Conservation (phyloP, 1,140 invertebrate species). For the Sarcophaga peregrina region DNA sequence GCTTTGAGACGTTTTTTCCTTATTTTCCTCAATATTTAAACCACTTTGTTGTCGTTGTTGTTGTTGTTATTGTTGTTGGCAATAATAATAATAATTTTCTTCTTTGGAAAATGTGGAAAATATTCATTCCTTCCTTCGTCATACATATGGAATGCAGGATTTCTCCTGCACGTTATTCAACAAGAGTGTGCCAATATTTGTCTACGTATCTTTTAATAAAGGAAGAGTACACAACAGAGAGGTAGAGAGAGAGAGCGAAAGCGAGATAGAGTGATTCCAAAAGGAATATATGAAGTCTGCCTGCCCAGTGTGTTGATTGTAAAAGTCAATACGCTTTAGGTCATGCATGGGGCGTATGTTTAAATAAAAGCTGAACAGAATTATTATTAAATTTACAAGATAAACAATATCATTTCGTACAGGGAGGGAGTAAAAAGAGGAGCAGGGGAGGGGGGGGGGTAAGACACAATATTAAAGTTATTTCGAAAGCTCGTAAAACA, state of each 20-base stretch:
- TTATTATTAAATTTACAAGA: too few species aligned
- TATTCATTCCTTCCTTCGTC: not conserved
- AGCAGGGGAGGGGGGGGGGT: too few species aligned
- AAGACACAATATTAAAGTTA: too few species aligned
- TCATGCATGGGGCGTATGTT: conserved; percentile 21
- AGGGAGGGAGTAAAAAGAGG: too few species aligned
- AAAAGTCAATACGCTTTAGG: conserved; percentile 28
- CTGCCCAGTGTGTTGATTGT: not conserved
- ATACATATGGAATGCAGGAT: not conserved
- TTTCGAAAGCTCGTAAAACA: too few species aligned
- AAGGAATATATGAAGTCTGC: not conserved
- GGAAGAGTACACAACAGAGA: not conserved
- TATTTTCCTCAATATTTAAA: too few species aligned
- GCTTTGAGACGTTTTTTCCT: too few species aligned
- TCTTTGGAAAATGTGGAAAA: not conserved
- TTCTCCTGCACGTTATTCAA: not conserved
- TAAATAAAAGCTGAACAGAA: not conserved
- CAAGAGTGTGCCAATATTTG: not conserved
- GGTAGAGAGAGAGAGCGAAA: not conserved
- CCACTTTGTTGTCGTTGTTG: too few species aligned
- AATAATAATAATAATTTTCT: conserved; percentile 13
- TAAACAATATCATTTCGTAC: too few species aligned
- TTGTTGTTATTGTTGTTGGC: too few species aligned
- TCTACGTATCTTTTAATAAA: not conserved
- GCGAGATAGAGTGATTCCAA: too few species aligned